Percentiles rank a stretch among this genome's conserved stretches.
Conservation (phyloP, 1,140 invertebrate species). For the Sitophilus oryzae region DNA sequence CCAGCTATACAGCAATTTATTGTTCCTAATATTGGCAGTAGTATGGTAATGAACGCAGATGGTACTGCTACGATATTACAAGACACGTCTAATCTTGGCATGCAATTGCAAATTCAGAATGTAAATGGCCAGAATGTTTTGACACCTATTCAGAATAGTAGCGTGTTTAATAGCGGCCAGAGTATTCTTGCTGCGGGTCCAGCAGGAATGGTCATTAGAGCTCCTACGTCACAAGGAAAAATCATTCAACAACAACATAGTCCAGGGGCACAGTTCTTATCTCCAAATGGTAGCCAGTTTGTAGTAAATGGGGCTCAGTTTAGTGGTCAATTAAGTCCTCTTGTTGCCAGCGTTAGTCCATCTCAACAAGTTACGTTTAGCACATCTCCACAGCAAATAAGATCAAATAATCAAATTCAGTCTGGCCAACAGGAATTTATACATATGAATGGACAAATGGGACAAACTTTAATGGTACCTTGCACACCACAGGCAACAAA, state of each 20-base stretch:
- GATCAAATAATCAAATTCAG: constrained; percentile 45
- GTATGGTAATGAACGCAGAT: constrained; percentile 44
- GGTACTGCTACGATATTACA: constrained; percentile 65
- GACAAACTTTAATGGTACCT: constrained; percentile 71
- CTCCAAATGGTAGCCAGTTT: constrained; percentile 65
- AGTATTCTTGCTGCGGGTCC: constrained; percentile 63
- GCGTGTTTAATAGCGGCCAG: constrained; percentile 52
- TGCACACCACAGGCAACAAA: constrained; percentile 57
- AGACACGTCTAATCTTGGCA: constrained; percentile 61
- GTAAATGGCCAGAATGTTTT: constrained; percentile 72
- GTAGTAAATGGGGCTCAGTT: constrained; percentile 67
- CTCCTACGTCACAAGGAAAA: constrained; percentile 65
- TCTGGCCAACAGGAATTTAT: constrained; percentile 62
- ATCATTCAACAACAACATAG: constrained; percentile 64
- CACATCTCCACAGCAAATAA: constrained; percentile 49
- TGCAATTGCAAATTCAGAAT: constrained; percentile 73
- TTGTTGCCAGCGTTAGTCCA: constrained; percentile 67
- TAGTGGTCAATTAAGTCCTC: constrained; percentile 71
- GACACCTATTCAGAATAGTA: constrained; percentile 63
- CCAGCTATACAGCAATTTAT: constrained; percentile 76
- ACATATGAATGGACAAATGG: constrained; percentile 60
- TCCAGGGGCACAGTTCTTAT: constrained; percentile 64
- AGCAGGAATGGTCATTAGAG: constrained; percentile 70
- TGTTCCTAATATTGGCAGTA: constrained; percentile 64
- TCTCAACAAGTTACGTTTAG: constrained; percentile 62